Base-by-base conservation (phyloP, 2,888 invertebrate species). In the Caenorhabditis sp. region DNA sequence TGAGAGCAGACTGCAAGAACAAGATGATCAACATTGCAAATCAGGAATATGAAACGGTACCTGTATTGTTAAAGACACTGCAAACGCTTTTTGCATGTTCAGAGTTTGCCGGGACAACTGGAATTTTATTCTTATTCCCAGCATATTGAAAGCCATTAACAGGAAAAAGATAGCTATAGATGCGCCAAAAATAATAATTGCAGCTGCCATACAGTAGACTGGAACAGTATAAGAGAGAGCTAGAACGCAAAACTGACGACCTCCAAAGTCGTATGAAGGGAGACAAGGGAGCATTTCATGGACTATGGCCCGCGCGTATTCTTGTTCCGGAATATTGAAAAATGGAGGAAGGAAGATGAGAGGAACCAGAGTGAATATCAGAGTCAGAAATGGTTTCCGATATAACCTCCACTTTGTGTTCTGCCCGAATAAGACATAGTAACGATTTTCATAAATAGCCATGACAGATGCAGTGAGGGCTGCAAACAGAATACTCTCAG, bases 381-480 rank as follows among this genome's bases (percentile, higher is more conserved):
- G 0, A 0, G 55, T 1, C n/a, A 71, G 53, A 8, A 61, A 53
- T 15, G 61, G 61, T 9, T 44, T 51, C 8, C 71, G 40, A 5
- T 35, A 2, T 6, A 20, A 28, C n/a, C 26, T 40, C 71, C 71
- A 71, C 13, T 37, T 0, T 13, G 40, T 53, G 1, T 53, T 18
- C 18, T 32, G 18, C 18, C 51, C 71, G 6, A 51, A 62, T 8
- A 71, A 24, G 0, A 53, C 32, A n/a, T 22, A 55, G 35, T 53
- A 71, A 0, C 71, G 71, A 11, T 71, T 71, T 15, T 71, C 71
- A 28, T 61, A 71, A 15, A 71, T 61, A 0, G 53, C 61, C 15
- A 71, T n/a, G 2, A 62, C n/a, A 3, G 71, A 37, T 2, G 61
- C 53, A 8, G 47, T 37, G 4, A 44, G 28, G 9, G 44, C 69